These are phyloP conservation scores for Notothenia rossii DNA, from an alignment of 2,113 vertebrate genomes.

Conservation along the genomic window DNA sequence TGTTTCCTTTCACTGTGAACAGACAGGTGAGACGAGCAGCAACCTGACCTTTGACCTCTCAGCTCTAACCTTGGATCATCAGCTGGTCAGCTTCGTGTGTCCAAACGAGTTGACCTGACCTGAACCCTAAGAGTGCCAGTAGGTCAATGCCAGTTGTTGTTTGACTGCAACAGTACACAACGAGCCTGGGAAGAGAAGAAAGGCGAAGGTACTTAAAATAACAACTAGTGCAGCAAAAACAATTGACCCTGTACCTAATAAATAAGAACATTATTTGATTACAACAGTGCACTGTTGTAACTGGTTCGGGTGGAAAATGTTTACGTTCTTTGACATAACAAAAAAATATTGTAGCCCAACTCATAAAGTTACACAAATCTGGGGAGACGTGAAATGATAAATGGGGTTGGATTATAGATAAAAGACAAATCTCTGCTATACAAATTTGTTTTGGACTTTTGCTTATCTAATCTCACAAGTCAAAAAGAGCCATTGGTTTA, in stretches of 20 bases:
- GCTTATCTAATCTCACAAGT: neutral
- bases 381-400: too few relatives aligned
- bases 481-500: neutral
- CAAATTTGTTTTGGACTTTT: neutral
- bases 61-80: constrained; percentile 65
- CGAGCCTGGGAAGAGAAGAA: constrained; percentile 32
- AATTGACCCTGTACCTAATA: neutral
- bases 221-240: neutral
- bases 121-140: constrained; percentile 45
- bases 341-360: too few relatives aligned
- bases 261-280: neutral
- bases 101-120: constrained; percentile 59
- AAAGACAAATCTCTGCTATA: too few relatives aligned
- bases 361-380: too few relatives aligned
- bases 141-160: constrained; percentile 71
- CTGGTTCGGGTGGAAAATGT: too few relatives aligned
- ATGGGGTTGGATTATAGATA: too few relatives aligned
- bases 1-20: constrained; percentile 31
- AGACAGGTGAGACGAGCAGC: constrained; percentile 70
- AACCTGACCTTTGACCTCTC: constrained; percentile 58
- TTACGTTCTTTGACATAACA: too few relatives aligned
- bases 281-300: too few relatives aligned
- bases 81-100: constrained; percentile 63
- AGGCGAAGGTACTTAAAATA: neutral
- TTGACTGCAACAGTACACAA: constrained; percentile 36